Conservation (phyloP, 2,797 vertebrate species). For the Amblyopsis hoosieri region DNA sequence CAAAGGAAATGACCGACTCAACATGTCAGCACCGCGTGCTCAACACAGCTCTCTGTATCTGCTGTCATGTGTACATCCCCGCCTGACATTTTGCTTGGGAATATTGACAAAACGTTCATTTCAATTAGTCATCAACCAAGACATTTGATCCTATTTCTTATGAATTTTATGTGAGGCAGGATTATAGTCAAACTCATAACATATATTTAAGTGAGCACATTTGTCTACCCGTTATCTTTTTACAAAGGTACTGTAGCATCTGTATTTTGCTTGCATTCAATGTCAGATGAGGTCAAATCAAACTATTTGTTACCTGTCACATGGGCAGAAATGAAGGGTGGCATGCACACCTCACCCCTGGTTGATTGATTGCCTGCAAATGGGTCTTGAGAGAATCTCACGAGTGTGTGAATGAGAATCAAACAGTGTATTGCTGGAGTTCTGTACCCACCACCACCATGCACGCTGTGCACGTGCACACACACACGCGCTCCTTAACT, state of each 20-base stretch:
- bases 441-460: slow-evolving; percentile 42
- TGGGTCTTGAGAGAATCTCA: slow-evolving; percentile 44
- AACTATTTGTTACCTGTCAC: slow-evolving; percentile 43
- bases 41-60: slow-evolving; percentile 17
- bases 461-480: neutral
- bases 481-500: slow-evolving; percentile 34
- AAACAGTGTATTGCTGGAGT: slow-evolving; percentile 43
- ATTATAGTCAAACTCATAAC: slow-evolving; percentile 6
- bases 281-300: slow-evolving; percentile 38
- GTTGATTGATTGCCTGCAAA: slow-evolving; percentile 54
- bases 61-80: too few relatives aligned
- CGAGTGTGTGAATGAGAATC: slow-evolving; percentile 48
- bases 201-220: slow-evolving; percentile 23
- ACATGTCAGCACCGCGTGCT: slow-evolving; percentile 52
- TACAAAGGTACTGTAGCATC: slow-evolving; percentile 8
- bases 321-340: slow-evolving; percentile 24
- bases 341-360: slow-evolving; percentile 12
- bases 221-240: slow-evolving; percentile 17
- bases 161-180: slow-evolving; percentile 10
- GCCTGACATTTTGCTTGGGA: too few relatives aligned
- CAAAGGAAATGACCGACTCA: slow-evolving; percentile 55
- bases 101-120: neutral
- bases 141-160: slow-evolving; percentile 4
- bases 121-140: slow-evolving; percentile 31
- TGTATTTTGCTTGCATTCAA: slow-evolving; percentile 12